Evolutionary conservation across 2,113 vertebrate genomes (phyloP), one percentile per base, ranked within the genome.

Genomic region (Rana temporaria): DNA sequence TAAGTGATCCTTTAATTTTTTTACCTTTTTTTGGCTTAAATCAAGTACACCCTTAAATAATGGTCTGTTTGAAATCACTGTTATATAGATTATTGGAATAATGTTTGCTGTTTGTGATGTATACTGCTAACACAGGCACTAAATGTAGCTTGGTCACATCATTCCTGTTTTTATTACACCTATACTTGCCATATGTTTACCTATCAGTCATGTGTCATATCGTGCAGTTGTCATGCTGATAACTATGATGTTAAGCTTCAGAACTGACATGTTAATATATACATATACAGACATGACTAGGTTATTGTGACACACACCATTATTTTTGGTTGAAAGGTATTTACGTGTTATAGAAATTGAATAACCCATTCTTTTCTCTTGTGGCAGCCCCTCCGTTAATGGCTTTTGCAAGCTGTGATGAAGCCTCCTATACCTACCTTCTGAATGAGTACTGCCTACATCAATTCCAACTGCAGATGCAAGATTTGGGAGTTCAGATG

Each of bases 341-440:
- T 22, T 24, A 42, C 32, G 62, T 62, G 24, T 24, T 32, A 70
- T 7, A 53, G 16, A 57, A 60, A 34, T 14, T 38, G 17, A 42
- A 34, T 75, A 75, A 22, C 56, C 30, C 60, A 22, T 64, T 72
- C 5, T 75, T 18, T 59, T 17, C 19, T 57, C 67, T 60, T 22
- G 42, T 65, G 63, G 19, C 32, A 83, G 81, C 72, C 22, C 72
- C 81, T 76, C 81, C 81, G 1, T 42, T 83, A 34, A 83, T 83
- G 81, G 71, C 32, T 22, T 66, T 76, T 16, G 72, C 72, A 52
- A 20, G 34, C 55, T 83, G 81, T 20, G 32, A 76, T 75, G 65
- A 83, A 5, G 17, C 55, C 0, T 5, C 20, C 14, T 83, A 83
- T 38, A 24, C 71, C 18, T 17, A 15, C 5, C 20, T 83, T 4